Percentiles rank a stretch among this genome's conserved stretches.
These are phyloP conservation scores for Zosterops pallidus DNA, from an alignment of 2,113 vertebrate species.

Conservation along the genomic window DNA sequence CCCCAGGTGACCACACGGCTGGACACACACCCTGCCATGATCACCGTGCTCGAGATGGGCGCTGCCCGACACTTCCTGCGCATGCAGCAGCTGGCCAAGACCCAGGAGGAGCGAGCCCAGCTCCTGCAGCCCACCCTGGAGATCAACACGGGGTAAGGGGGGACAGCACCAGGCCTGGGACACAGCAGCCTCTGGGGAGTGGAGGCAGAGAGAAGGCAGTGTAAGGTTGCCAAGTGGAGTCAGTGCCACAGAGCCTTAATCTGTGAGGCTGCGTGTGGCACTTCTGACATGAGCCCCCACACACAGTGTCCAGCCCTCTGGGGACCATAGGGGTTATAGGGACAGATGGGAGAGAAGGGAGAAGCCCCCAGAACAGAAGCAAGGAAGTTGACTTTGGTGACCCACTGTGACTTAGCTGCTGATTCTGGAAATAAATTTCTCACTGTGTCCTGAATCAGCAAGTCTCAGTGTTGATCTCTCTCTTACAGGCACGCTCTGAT, in stretches of 20 bases:
- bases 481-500: slow-evolving; percentile 85
- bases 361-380: not conserved
- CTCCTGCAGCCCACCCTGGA: slow-evolving; percentile 95
- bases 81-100: slow-evolving; percentile 92
- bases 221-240: not conserved
- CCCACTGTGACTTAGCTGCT: not conserved
- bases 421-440: not conserved
- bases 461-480: not conserved
- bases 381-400: not conserved
- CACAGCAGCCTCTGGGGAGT: too few species aligned
- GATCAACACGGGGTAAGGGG: slow-evolving; percentile 88
- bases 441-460: not conserved
- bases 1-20: slow-evolving; percentile 88
- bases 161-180: not conserved
- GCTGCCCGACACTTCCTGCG: slow-evolving; percentile 95
- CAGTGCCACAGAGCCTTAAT: not conserved
- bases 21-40: slow-evolving; percentile 95
- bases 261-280: accelerated
- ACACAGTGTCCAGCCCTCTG: not conserved
- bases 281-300: accelerated
- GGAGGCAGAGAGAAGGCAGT: not conserved
- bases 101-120: slow-evolving; percentile 89
- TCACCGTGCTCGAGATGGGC: slow-evolving; percentile 98
- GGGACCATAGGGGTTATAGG: not conserved
- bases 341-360: not conserved